Evolutionary conservation across 2,888 invertebrate species (phyloP), one percentile per base, ranked within the genome.

Genomic region (Gastrophysa polygoni): DNA sequence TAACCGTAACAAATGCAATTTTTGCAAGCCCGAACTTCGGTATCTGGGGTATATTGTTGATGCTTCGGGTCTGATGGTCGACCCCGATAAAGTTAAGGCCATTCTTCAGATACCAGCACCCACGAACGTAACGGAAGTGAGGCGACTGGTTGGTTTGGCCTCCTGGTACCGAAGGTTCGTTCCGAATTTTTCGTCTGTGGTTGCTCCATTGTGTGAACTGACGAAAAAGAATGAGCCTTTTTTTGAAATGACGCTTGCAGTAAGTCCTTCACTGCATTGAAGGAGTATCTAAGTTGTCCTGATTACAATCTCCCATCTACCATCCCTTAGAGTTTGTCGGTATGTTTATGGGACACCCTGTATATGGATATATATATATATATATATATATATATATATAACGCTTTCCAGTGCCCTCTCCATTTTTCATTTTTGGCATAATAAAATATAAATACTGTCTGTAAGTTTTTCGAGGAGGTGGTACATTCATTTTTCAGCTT

Each of bases 21-120:
- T 65, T 28, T 66, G 63, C 24, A 28, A 46, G 20, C 34, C 46
- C 7, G 59, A 64, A 32, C 24, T 66, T n/a, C 28, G 28, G 18
- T 65, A 65, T 50, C 46, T 65, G 14, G 65, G 63, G 16, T 63
- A 63, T 29, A 58, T 68, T n/a, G 60, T 68, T 2, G 51, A 61
- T 34, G 18, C 48, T 11, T 18, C 18, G 16, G 68, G 66, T n/a
- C 21, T 63, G 6, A 16, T 29, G 10, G 55, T 60, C 5, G 64
- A 64, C 43, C 60, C 64, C 4, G 49, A 18, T 2, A 65, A 65
- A 38, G 50, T 65, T 8, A 50, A 58, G 50, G 62, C 62, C 1
- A 56, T 65, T 2, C 6, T 46, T 3, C 46, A 62, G 4, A 54
- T 52, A n/a, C 47, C 52, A 18, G 7, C 52, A 1, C 50, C 44